These are phyloP conservation scores for Sporophila hypoxantha DNA, from an alignment of 2,113 vertebrate species.

Conservation along the genomic window DNA sequence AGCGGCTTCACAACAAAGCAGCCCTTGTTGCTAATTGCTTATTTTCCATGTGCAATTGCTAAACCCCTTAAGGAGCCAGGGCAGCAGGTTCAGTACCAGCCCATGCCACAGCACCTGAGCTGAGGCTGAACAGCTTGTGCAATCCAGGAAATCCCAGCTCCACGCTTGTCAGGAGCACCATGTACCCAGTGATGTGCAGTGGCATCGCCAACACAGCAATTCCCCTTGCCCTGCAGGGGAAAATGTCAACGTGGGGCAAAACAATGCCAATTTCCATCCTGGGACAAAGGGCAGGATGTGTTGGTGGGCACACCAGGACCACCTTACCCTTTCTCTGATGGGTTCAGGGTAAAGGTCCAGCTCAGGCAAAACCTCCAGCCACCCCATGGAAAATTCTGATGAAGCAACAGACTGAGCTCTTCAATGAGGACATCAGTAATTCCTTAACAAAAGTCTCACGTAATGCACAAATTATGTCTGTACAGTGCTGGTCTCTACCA, in stretches of 20 bases:
- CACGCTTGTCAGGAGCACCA: fast-evolving
- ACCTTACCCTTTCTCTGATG: not conserved
- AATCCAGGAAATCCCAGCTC: conserved; percentile 13
- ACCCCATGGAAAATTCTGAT: not conserved
- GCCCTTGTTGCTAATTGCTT: conserved; percentile 17
- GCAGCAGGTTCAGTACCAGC: not conserved
- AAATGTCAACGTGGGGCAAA: not conserved
- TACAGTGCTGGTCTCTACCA: not conserved
- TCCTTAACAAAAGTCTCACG: not conserved
- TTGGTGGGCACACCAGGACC: not conserved
- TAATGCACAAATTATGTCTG: not conserved
- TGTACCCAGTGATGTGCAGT: not conserved
- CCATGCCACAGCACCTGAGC: not conserved
- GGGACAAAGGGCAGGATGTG: not conserved
- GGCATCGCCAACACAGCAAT: not conserved
- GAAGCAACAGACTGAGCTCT: not conserved
- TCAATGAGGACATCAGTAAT: not conserved
- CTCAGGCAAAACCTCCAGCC: not conserved
- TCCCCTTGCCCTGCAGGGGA: not conserved
- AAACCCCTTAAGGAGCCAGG: conserved; percentile 7
- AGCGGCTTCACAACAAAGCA: not conserved
- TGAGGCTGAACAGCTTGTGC: not conserved
- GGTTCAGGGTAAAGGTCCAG: not conserved
- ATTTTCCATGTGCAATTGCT: not conserved
- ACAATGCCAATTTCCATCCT: not conserved